Evolutionary conservation across 2,797 vertebrate genomes (phyloP).

Genomic region (Pantherophis alleghaniensis): DNA sequence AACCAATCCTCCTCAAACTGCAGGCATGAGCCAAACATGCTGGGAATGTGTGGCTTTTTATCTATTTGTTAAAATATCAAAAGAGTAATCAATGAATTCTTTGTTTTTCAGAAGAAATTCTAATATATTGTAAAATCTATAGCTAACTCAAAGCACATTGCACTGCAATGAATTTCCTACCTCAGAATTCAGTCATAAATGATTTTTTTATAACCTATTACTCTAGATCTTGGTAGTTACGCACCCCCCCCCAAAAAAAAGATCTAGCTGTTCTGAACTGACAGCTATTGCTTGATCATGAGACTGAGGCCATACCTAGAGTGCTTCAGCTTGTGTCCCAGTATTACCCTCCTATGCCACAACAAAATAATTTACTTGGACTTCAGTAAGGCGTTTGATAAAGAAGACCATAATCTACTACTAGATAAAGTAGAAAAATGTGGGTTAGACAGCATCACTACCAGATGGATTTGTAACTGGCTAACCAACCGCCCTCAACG

Average conservation of each 20-base stretch:
- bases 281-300: background rate
- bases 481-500: too few species aligned
- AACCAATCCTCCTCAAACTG: constrained; percentile 37
- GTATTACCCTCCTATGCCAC: background rate
- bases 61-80: constrained; percentile 22
- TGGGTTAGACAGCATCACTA: too few species aligned
- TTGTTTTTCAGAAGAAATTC: background rate
- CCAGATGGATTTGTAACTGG: too few species aligned
- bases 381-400: too few species aligned
- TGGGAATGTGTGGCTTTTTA: constrained; percentile 32
- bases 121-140: background rate
- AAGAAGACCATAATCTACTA: too few species aligned
- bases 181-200: accelerated
- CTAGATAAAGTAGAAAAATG: too few species aligned
- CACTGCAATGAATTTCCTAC: accelerated
- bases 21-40: background rate
- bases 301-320: background rate
- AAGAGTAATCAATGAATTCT: background rate
- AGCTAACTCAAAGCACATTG: background rate
- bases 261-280: background rate
- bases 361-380: background rate
- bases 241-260: background rate
- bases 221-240: background rate
- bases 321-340: background rate
- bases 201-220: background rate